These are phyloP conservation scores for Gymnosoma rotundatum DNA, from an alignment of 2,888 invertebrate species.

Conservation along the genomic window DNA sequence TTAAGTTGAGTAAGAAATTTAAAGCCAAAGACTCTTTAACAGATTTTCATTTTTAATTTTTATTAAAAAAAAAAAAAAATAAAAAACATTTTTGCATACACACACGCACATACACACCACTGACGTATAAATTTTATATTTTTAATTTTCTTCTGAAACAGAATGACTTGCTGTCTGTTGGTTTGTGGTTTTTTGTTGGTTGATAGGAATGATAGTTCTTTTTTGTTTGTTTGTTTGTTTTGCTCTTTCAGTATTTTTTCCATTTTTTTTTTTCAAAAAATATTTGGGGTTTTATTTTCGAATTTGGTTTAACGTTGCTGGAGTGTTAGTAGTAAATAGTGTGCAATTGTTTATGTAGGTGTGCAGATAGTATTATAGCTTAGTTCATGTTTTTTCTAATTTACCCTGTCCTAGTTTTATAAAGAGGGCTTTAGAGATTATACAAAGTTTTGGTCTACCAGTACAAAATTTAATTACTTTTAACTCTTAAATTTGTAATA, in stretches of 20 bases:
- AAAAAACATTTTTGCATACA: conserved; percentile 3
- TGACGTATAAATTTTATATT: conserved; percentile 54
- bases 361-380: conserved; percentile 14
- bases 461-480: neutral
- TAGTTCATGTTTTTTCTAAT: conserved; percentile 8
- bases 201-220: conserved; percentile 47
- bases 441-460: neutral
- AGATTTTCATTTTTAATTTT: conserved; percentile 45
- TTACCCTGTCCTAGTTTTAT: conserved; percentile 1
- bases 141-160: conserved; percentile 67
- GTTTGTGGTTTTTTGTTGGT: conserved; percentile 58
- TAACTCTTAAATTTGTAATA: too few species aligned
- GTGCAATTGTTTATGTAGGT: neutral
- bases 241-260: neutral
- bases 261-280: neutral
- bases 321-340: neutral
- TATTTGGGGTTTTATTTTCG: conserved; percentile 13
- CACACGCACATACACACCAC: neutral
- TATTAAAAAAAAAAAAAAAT: conserved; percentile 13
- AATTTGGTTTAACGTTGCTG: conserved; percentile 29
- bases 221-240: neutral
- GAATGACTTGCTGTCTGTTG: conserved; percentile 69
- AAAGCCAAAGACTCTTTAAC: conserved; percentile 19
- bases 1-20: neutral
- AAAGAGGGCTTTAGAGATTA: neutral